Evolutionary conservation across 2,797 vertebrate species (phyloP), one percentile per base, ranked within the genome.

Genomic region (Ptychadena robeensis): DNA sequence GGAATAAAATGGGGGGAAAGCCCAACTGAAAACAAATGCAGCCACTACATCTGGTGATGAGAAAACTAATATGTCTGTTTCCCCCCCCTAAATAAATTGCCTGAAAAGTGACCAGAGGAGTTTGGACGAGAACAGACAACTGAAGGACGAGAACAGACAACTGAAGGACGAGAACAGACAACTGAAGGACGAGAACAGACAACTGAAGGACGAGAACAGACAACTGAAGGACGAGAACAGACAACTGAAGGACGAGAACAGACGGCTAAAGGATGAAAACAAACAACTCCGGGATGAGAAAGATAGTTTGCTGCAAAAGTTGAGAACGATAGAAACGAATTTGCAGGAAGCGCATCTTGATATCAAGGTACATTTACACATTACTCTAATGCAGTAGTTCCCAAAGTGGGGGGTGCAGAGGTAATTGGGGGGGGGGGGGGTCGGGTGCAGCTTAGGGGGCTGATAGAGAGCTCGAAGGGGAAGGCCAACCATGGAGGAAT

Each of bases 41-140:
- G n/a, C n/a, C n/a, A n/a, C n/a, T n/a, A n/a, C n/a, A n/a, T n/a
- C n/a, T n/a, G n/a, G n/a, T n/a, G n/a, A n/a, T n/a, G n/a, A n/a
- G n/a, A n/a, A n/a, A n/a, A n/a, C n/a, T n/a, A n/a, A n/a, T n/a
- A n/a, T n/a, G n/a, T n/a, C n/a, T n/a, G n/a, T n/a, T n/a, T n/a
- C n/a, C n/a, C n/a, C n/a, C n/a, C n/a, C n/a, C n/a, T n/a, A n/a
- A n/a, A n/a, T 10, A 11, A 44, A 70, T 69, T 35, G n/a, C 25
- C 28, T 85, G 66, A 91, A 86, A 76, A 83, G 85, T 67, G 88
- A 92, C 79, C 86, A 91, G 82, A 94, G 88, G 48, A 31, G 90
- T 27, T 82, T 86, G 27, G 89, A 91, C 82, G 92, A 94, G 84
- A 93, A 89, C 73, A 87, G 89, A 79, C 88, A 87, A 38, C 88